Evolutionary conservation across 2,797 vertebrate species (phyloP), one percentile per base, ranked within the genome.

Genomic region (Channallabes apus): DNA sequence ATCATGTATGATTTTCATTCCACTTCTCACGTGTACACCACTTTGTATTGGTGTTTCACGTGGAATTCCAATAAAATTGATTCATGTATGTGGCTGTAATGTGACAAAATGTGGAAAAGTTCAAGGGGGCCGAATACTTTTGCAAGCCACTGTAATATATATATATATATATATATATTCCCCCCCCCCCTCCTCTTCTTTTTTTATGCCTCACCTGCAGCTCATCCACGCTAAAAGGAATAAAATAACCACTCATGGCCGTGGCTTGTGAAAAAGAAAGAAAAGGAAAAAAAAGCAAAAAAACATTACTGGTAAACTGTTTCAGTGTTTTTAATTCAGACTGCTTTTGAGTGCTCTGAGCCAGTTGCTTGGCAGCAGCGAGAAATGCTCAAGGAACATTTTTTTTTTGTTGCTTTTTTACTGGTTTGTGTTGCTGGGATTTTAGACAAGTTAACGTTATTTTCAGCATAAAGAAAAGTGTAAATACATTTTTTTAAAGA

Each of bases 361-460:
- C 62, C 32, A 78, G 83, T n/a, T 84, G 41, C 73, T 77, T 68
- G 41, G 62, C 72, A 78, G 72, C 71, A 38, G 62, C 2, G n/a
- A 80, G 79, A 65, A 65, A 51, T 54, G 41, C 62, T 67, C 62
- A 29, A 51, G 62, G 20, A 65, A 64, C 46, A 46, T 46, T 46
- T 46, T 46, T 46, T 46, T 46, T 46, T 22, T 65, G 35, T 18
- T 67, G 41, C 17, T 67, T 22, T 46, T 61, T 38, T 71, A 51
- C 71, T 76, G 29, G 22, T 51, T 73, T 41, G 59, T 65, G 82
- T 51, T 75, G 38, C 38, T 61, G 51, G 2, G 75, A 62, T 61
- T 62, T 61, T n/a, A 61, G 24, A 22, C 68, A 61, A 6, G 35
- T 61, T 72, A 61, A 20, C 17, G 9, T 24, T 32, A 29, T 72